Conservation (phyloP, 2,113 vertebrate genomes). For the Eubucco bourcierii region DNA sequence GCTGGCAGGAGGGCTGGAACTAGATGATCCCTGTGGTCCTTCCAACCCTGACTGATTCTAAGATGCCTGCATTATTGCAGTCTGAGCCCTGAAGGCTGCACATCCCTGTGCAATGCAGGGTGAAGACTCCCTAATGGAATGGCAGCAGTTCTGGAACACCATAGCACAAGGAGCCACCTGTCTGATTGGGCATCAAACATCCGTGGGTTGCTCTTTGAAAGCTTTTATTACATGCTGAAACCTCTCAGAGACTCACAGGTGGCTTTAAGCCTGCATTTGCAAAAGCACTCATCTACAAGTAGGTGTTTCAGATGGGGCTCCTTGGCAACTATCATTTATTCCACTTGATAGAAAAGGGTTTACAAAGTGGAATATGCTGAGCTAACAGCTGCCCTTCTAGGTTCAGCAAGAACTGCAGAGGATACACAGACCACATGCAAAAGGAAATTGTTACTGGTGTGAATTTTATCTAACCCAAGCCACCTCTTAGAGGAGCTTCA, state of each 20-base stretch:
- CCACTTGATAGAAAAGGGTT: not conserved
- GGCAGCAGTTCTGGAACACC: not conserved
- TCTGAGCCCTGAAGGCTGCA: not conserved
- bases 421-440: accelerated
- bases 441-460: not conserved
- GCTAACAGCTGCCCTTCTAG: accelerated
- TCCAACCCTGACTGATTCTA: no score
- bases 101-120: accelerated
- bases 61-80: not conserved
- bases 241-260: not conserved
- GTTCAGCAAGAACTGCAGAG: not conserved
- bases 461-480: not conserved
- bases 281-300: not conserved
- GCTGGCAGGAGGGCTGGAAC: no score
- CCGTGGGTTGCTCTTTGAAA: not conserved
- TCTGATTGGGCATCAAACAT: not conserved
- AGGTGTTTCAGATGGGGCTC: not conserved
- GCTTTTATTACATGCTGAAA: not conserved
- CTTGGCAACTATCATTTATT: not conserved
- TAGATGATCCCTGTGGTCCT: no score
- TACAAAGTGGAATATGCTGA: not conserved
- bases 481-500: not conserved
- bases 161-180: not conserved
- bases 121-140: not conserved
- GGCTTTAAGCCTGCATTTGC: not conserved